Evolutionary conservation across 2,113 vertebrate species (phyloP), one percentile per base, ranked within the genome.

Genomic region (Nannobrachium achirus): DNA sequence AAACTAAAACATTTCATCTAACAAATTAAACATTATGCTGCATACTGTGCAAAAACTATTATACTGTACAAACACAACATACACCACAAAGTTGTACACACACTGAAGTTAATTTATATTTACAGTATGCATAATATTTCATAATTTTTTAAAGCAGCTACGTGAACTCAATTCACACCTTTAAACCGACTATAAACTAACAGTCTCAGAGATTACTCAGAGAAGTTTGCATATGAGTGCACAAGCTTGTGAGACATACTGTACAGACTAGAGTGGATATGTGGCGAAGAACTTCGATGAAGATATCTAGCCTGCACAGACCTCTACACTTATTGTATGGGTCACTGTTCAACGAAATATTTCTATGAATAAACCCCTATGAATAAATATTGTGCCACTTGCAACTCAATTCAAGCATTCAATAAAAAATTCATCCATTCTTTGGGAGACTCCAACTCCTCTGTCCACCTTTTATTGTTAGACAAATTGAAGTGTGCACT

Each of bases 351-450:
- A 59, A 38, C 60, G 18, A 67, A 73, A 76, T 57, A 80, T 72
- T 72, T 73, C 81, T 25, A 70, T 77, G 79, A 71, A 88, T 84
- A 82, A 85, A 86, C 69, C 65, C 18, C 82, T 94, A 92, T 91
- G 96, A 99, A 97, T 92, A 92, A 83, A 89, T 90, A 90, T 80
- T 79, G 72, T 88, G 90, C 94, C 93, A 95, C 93, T 90, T 93
- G 88, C 94, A 85, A 93, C 94, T 88, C 93, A 94, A 89, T 95
- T 91, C 92, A 93, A 91, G 92, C 94, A 71, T 90, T 94, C 92
- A 93, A 98, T 98, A 95, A 98, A 98, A 98, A 95, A 98, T 96
- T 94, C 91, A 97, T 97, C 87, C 50, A 16, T 92, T 95, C 94
- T 92, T 93, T 95, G 94, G 93, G 91, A 92, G 91, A 86, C 85